Evolutionary conservation across 2,113 vertebrate genomes (phyloP).

Genomic region (Anolis carolinensis): DNA sequence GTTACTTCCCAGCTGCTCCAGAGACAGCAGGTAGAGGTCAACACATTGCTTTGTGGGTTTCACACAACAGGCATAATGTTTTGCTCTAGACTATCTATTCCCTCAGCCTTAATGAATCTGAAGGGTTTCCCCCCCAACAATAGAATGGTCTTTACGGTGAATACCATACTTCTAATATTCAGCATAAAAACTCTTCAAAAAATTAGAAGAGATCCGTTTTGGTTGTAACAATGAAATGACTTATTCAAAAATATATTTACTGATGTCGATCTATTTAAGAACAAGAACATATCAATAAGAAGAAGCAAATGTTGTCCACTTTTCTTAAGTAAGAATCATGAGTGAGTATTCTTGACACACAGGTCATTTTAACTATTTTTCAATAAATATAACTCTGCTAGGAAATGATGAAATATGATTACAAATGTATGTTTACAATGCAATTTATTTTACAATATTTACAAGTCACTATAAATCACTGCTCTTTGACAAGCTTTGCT

Average conservation of each 20-base stretch:
- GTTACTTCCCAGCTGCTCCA: constrained; percentile 50
- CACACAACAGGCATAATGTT: constrained; percentile 26
- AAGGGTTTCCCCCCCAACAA: not conserved
- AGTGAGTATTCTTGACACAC: not conserved
- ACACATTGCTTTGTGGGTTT: constrained; percentile 13
- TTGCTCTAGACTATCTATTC: constrained; percentile 3
- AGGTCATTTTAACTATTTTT: not conserved
- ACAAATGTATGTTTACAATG: not conserved
- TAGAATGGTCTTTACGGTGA: not conserved
- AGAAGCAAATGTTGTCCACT: not conserved
- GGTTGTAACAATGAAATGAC: not conserved
- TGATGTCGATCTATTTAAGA: constrained; percentile 10
- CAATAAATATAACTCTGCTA: not conserved
- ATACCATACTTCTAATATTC: not conserved
- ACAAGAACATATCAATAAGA: not conserved
- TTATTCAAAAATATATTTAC: constrained; percentile 2
- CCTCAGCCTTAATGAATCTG: not conserved
- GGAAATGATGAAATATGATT: not conserved
- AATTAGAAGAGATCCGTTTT: not conserved
- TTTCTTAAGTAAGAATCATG: not conserved
- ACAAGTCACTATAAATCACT: not conserved
- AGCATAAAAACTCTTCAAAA: constrained; percentile 4
- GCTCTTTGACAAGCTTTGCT: too few relatives aligned
- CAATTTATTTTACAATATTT: not conserved
- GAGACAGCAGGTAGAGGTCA: constrained; percentile 51